A percentile compares a stretch with the other conserved stretches of the same genome.
Evolutionary conservation across 2,888 invertebrate genomes (phyloP).

Genomic region (Dicycla oo): DNA sequence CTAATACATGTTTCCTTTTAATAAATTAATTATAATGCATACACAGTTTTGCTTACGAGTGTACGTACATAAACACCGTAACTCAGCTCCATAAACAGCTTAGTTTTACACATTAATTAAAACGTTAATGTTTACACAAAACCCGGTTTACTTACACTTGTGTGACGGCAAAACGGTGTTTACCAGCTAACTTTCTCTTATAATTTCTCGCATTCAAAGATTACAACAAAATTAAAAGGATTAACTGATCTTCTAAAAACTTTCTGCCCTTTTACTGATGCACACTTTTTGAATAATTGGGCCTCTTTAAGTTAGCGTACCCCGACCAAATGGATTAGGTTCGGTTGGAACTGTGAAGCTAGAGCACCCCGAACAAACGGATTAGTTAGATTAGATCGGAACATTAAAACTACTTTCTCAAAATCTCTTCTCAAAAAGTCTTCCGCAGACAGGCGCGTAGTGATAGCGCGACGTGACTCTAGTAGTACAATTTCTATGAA

Average conservation of each 20-base stretch:
- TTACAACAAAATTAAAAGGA: neutral
- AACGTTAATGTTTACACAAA: conserved; percentile 61
- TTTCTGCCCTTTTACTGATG: too few relatives aligned
- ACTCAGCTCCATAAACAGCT: conserved; percentile 58
- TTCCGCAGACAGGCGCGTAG: too few relatives aligned
- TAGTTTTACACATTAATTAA: conserved; percentile 66
- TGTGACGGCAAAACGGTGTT: conserved; percentile 33
- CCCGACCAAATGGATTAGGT: neutral
- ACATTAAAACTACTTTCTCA: too few relatives aligned
- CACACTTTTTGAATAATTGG: neutral
- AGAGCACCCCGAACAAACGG: too few relatives aligned
- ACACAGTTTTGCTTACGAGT: conserved; percentile 31
- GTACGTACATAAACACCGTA: conserved; percentile 58
- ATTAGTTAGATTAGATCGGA: too few relatives aligned
- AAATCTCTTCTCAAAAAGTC: too few relatives aligned
- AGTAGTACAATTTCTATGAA: too few relatives aligned
- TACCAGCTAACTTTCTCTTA: conserved; percentile 35
- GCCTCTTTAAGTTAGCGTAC: neutral
- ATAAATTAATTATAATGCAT: conserved; percentile 12
- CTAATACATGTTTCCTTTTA: neutral
- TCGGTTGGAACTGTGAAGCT: neutral
- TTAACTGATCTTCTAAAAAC: neutral
- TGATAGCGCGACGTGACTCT: too few relatives aligned
- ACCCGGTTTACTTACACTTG: conserved; percentile 36
- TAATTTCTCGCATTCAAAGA: conserved; percentile 19